These are phyloP conservation scores for Myrmophylax atrothorax DNA, from an alignment of 2,113 vertebrate species.

Conservation along the genomic window DNA sequence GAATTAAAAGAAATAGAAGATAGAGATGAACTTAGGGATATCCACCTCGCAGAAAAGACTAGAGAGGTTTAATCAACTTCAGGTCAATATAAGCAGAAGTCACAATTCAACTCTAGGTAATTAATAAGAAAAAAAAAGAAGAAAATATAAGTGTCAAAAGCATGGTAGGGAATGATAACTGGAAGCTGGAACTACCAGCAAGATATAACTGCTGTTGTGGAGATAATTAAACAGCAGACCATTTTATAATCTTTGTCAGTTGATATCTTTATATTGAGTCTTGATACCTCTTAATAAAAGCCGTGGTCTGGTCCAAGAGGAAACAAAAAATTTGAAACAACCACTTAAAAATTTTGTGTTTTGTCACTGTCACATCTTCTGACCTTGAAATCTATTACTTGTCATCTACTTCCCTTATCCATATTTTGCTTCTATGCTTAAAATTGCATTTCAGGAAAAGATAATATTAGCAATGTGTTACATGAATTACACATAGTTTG, in stretches of 20 bases:
- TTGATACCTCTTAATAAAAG: neutral
- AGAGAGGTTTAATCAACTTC: neutral
- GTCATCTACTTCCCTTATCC: neutral
- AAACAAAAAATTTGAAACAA: neutral
- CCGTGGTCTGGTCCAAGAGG: neutral
- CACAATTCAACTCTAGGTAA: neutral
- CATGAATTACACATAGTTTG: neutral
- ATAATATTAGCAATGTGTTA: neutral
- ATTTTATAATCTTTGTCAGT: neutral
- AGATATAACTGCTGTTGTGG: neutral
- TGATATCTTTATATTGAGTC: neutral
- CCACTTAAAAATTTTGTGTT: neutral
- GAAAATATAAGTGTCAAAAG: accelerated
- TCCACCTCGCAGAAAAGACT: neutral
- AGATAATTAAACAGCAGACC: neutral
- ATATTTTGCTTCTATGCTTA: neutral
- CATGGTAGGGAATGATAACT: neutral
- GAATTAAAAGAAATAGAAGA: neutral
- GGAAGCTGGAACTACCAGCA: neutral
- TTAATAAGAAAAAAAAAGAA: neutral
- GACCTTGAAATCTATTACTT: neutral
- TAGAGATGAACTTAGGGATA: neutral
- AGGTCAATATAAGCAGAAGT: neutral
- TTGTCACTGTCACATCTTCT: neutral
- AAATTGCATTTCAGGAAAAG: neutral